Evolutionary conservation across 2,888 invertebrate species (phyloP).

Genomic region (Labia minor): DNA sequence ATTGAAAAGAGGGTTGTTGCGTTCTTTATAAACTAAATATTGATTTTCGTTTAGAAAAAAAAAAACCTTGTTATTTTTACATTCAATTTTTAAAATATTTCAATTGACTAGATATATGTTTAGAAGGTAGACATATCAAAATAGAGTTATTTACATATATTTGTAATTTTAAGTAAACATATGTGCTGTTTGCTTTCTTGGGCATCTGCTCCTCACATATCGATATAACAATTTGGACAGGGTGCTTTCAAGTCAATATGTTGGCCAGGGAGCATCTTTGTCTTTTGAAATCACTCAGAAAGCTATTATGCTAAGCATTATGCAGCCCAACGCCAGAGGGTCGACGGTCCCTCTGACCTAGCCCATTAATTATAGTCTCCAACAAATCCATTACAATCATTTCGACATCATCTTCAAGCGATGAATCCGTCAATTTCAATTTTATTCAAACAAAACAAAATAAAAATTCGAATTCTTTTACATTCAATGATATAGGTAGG

Average conservation of each 20-base stretch:
- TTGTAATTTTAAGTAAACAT: constrained; percentile 1
- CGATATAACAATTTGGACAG: constrained; percentile 15
- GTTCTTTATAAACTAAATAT: constrained; percentile 13
- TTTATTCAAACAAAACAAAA: too few species aligned
- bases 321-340: constrained; percentile 17
- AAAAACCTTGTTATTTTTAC: neutral
- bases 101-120: constrained; percentile 1
- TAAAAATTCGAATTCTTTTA: too few species aligned
- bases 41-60: neutral
- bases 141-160: constrained; percentile 13
- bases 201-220: neutral
- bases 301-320: constrained; percentile 28
- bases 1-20: constrained; percentile 13
- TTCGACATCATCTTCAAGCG: too few species aligned
- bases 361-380: neutral
- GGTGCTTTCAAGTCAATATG: constrained; percentile 14
- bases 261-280: constrained; percentile 3
- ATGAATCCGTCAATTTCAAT: too few species aligned
- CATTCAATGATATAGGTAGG: too few species aligned
- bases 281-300: constrained; percentile 28
- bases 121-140: constrained; percentile 5
- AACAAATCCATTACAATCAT: too few species aligned
- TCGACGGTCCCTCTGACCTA: neutral
- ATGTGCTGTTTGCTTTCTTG: neutral
- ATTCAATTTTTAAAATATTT: neutral